These are phyloP conservation scores for Typhlichthys eigenmanni DNA, from an alignment of 2,797 vertebrate species.

Conservation along the genomic window DNA sequence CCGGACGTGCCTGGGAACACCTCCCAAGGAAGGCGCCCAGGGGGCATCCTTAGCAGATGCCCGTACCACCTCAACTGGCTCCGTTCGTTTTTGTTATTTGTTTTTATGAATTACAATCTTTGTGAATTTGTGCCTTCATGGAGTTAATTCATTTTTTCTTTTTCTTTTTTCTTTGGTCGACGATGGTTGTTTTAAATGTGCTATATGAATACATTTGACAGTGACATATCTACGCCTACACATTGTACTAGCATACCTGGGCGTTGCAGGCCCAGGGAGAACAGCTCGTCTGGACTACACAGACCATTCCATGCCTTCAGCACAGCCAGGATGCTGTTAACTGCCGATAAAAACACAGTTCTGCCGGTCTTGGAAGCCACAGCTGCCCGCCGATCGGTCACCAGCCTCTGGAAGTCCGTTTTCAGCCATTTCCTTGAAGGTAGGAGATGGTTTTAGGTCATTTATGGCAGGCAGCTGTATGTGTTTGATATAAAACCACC, in stretches of 20 bases:
- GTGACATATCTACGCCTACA: background rate
- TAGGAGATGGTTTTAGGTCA: background rate
- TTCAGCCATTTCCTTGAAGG: conserved; percentile 81
- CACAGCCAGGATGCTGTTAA: conserved; percentile 76
- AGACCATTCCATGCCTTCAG: conserved; percentile 83
- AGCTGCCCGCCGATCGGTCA: conserved; percentile 44
- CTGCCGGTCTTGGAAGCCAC: conserved; percentile 50
- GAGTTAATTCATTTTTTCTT: too few relatives aligned
- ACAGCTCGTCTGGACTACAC: conserved; percentile 64
- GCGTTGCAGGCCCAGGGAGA: conserved; percentile 83
- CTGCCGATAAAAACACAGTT: conserved; percentile 67
- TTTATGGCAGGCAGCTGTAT: background rate
- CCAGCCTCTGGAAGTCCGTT: conserved; percentile 71
- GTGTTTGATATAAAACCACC: background rate
- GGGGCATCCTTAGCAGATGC: too few relatives aligned
- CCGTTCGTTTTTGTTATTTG: too few relatives aligned
- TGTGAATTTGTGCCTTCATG: too few relatives aligned
- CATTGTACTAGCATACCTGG: conserved; percentile 74
- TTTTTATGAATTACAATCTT: too few relatives aligned
- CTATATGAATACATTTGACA: background rate
- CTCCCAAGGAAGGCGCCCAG: too few relatives aligned
- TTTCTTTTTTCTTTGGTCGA: too few relatives aligned
- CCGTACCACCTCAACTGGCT: too few relatives aligned
- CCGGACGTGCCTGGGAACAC: too few relatives aligned
- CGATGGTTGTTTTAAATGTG: background rate